phyloP scores from a whole-genome alignment of 2,797 vertebrate genomes.

The Enteromius paludinosus region DNA sequence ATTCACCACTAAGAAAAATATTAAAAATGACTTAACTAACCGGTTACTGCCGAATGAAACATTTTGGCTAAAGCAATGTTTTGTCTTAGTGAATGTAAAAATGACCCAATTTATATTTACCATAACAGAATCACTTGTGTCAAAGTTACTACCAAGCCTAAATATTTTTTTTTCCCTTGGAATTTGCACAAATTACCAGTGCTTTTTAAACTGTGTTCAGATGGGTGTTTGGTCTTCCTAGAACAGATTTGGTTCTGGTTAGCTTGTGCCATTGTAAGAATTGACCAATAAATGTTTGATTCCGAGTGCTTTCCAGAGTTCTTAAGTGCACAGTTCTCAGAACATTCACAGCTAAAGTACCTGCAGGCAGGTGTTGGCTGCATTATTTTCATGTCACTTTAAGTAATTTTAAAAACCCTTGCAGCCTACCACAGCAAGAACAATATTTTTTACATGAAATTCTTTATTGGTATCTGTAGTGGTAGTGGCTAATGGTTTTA shows the following conservation, averaged over 20 bases:
- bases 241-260: not conserved
- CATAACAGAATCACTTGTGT: not conserved
- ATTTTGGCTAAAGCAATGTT: not conserved
- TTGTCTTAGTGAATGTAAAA: not conserved
- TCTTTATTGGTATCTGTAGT: not conserved
- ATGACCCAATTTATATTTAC: not conserved
- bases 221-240: not conserved
- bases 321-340: not conserved
- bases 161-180: not conserved
- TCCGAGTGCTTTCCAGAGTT: not conserved
- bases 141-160: not conserved
- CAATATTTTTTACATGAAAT: not conserved
- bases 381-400: not conserved
- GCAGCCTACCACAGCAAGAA: not conserved
- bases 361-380: not conserved
- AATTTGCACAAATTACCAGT: not conserved
- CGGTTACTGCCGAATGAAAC: not conserved
- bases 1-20: not conserved
- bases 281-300: not conserved
- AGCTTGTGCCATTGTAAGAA: slow-evolving; percentile 9
- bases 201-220: not conserved
- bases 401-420: not conserved
- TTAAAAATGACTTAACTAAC: not conserved
- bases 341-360: not conserved
- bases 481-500: not conserved